A percentile compares a stretch with the other conserved stretches of the same genome.
Conservation (phyloP, 2,797 vertebrate species). For the Esox lucius region DNA sequence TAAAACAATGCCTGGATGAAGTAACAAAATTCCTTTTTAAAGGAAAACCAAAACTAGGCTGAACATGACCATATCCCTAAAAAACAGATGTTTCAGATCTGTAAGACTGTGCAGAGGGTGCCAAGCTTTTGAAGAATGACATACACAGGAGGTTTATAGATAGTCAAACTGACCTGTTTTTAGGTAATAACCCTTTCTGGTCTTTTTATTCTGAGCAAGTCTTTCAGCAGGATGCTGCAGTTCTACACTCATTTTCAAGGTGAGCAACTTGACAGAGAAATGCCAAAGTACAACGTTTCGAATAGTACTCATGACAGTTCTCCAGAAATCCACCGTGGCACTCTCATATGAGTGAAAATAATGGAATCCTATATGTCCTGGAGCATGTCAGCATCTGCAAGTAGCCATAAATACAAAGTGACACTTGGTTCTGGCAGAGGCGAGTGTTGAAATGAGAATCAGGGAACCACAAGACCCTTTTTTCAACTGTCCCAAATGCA, state of each 20-base stretch:
- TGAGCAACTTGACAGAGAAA: conserved; percentile 48
- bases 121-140: not conserved
- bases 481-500: not conserved
- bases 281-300: conserved; percentile 16
- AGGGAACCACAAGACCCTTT: not conserved
- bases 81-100: too few relatives aligned
- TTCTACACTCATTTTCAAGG: conserved; percentile 50
- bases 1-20: too few relatives aligned
- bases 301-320: conserved; percentile 60
- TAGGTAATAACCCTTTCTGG: not conserved
- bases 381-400: conserved; percentile 64
- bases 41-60: too few relatives aligned
- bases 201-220: not conserved
- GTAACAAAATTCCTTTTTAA: too few relatives aligned
- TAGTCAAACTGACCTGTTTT: not conserved
- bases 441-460: conserved; percentile 14
- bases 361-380: conserved; percentile 76
- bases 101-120: too few relatives aligned
- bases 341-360: conserved; percentile 78
- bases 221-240: not conserved
- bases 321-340: conserved; percentile 73
- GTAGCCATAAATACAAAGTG: conserved; percentile 65
- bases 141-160: not conserved
- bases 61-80: too few relatives aligned
- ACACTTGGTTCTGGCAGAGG: conserved; percentile 51